phyloP scores from a whole-genome alignment of 2,113 vertebrate genomes.

The Centropristis striata region DNA sequence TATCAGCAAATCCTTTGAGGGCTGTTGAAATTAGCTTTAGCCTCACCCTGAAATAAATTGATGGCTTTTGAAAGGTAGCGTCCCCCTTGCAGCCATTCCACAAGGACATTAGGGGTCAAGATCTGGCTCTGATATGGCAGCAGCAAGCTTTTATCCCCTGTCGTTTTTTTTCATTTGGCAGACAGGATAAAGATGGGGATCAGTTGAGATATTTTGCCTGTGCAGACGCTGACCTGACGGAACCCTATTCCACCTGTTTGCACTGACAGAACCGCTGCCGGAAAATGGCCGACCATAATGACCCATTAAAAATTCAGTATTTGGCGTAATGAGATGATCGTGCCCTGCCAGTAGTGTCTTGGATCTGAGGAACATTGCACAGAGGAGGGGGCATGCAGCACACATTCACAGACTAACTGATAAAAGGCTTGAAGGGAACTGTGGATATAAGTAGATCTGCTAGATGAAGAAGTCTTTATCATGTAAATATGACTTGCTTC shows the following conservation, averaged over 20 bases:
- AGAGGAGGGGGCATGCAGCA: slow-evolving; percentile 17
- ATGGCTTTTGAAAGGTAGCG: slow-evolving; percentile 60
- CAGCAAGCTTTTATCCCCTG: slow-evolving; percentile 55
- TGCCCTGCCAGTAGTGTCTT: slow-evolving; percentile 58
- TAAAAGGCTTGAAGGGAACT: slow-evolving; percentile 53
- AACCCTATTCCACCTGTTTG: slow-evolving; percentile 75
- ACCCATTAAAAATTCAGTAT: slow-evolving; percentile 78
- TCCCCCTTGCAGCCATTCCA: slow-evolving; percentile 44
- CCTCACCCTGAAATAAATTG: slow-evolving; percentile 61
- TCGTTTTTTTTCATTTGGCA: slow-evolving; percentile 34
- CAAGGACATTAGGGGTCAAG: slow-evolving; percentile 71
- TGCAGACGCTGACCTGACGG: slow-evolving; percentile 73
- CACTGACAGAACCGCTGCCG: slow-evolving; percentile 57
- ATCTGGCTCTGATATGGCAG: slow-evolving; percentile 64
- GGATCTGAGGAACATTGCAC: slow-evolving; percentile 45
- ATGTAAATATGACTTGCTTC: slow-evolving; percentile 73
- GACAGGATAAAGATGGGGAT: slow-evolving; percentile 66
- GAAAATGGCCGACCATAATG: slow-evolving; percentile 67
- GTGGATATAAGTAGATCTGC: slow-evolving; percentile 53
- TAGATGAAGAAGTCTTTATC: slow-evolving; percentile 70
- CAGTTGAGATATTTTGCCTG: slow-evolving; percentile 60
- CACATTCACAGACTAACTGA: slow-evolving; percentile 51
- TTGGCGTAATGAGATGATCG: slow-evolving; percentile 73
- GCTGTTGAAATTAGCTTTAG: slow-evolving; percentile 69
- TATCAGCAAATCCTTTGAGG: slow-evolving; percentile 67